These are phyloP conservation scores for Craterocephalus amniculus DNA, from an alignment of 2,797 vertebrate genomes.

Conservation along the genomic window DNA sequence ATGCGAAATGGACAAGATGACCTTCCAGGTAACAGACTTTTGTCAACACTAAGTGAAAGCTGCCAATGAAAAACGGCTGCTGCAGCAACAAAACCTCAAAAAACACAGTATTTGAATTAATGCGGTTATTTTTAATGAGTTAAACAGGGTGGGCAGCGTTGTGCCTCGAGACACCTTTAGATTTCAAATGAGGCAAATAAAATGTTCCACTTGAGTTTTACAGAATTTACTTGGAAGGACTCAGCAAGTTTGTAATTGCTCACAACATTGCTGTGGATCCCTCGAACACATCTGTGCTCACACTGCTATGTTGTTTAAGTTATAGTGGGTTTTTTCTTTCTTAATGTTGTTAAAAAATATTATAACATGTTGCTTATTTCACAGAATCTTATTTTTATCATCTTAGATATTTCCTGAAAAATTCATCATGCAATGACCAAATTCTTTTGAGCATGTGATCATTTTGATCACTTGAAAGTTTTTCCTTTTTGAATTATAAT, in stretches of 20 bases:
- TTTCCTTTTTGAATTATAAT: no score
- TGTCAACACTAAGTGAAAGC: not conserved
- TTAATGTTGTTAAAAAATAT: not conserved
- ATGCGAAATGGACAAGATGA: slow-evolving; percentile 86
- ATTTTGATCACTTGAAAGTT: no score
- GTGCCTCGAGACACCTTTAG: slow-evolving; percentile 46
- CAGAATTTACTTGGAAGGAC: slow-evolving; percentile 57
- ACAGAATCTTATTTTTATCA: no score
- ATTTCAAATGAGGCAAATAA: slow-evolving; percentile 76
- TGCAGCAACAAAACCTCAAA: slow-evolving; percentile 31
- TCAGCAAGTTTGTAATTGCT: slow-evolving; percentile 80
- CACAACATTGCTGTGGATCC: slow-evolving; percentile 24
- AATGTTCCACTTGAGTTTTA: slow-evolving; percentile 70
- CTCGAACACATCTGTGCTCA: slow-evolving; percentile 54
- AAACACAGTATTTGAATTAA: slow-evolving; percentile 33
- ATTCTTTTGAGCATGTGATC: no score
- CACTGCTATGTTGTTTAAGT: slow-evolving; percentile 15
- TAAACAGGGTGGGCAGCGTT: slow-evolving; percentile 50
- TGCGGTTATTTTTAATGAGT: slow-evolving; percentile 57
- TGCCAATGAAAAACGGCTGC: not conserved
- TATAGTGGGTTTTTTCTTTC: not conserved
- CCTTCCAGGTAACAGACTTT: slow-evolving; percentile 82
- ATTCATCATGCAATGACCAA: no score
- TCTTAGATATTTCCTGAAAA: no score
- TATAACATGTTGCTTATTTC: not conserved